phyloP scores from a whole-genome alignment of 35 echinoderm and acorn worm genomes.

The Apostichopus californicus region DNA sequence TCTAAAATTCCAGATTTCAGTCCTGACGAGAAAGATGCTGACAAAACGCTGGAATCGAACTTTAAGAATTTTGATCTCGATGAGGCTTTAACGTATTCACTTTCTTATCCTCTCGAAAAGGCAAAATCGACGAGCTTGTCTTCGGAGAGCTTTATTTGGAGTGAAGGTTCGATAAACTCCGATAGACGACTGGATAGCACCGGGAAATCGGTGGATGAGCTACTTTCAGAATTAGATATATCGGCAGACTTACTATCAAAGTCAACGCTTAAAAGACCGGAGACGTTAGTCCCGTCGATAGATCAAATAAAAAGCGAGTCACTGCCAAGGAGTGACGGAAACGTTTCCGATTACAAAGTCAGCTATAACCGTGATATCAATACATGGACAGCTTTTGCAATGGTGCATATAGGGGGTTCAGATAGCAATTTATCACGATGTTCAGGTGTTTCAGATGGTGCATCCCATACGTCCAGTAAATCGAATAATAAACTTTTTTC shows the following conservation, averaged over 20 bases:
- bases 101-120: constrained; percentile 38
- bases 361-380: constrained; percentile 53
- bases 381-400: constrained; percentile 57
- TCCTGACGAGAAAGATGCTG: constrained; percentile 12
- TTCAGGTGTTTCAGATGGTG: constrained; percentile 26
- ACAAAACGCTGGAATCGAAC: constrained; percentile 11
- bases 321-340: constrained; percentile 9
- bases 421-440: constrained; percentile 51
- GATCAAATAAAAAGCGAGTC: constrained; percentile 26
- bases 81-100: constrained; percentile 33
- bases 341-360: constrained; percentile 47
- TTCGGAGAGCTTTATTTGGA: constrained; percentile 54
- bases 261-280: constrained; percentile 48
- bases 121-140: constrained; percentile 38
- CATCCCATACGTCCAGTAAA: constrained; percentile 34
- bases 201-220: constrained; percentile 43
- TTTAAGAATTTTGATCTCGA: constrained; percentile 48
- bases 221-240: constrained; percentile 56
- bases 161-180: constrained; percentile 45
- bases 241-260: constrained; percentile 42
- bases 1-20: constrained; percentile 41
- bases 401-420: constrained; percentile 44
- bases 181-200: constrained; percentile 28
- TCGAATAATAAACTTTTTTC: constrained; percentile 11
- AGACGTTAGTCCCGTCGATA: constrained; percentile 21